phyloP scores from a whole-genome alignment of 2,888 invertebrate species.

The Caenorhabditis sulstoni region DNA sequence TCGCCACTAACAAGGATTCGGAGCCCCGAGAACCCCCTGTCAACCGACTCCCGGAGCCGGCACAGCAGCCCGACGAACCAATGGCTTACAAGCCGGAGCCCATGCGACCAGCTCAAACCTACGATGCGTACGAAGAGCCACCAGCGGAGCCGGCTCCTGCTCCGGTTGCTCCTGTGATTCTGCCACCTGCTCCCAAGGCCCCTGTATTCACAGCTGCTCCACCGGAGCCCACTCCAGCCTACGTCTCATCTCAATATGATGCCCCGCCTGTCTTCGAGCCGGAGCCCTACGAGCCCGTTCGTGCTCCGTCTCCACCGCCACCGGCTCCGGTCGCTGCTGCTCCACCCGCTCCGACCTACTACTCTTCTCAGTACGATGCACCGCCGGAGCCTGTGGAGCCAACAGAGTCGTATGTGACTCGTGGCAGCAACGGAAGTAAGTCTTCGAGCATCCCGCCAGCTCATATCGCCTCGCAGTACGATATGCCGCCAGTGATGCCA shows the following conservation, averaged over 20 bases:
- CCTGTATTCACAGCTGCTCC: constrained; percentile 7
- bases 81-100: constrained; percentile 34
- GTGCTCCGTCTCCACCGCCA: constrained; percentile 2
- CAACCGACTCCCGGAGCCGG: constrained; percentile 20
- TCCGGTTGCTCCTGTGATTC: constrained; percentile 13
- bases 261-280: constrained; percentile 33
- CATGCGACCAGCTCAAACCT: constrained; percentile 24
- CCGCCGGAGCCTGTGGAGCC: constrained; percentile 37
- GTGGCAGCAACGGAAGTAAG: background rate
- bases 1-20: constrained; percentile 34
- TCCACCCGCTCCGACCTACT: constrained; percentile 26
- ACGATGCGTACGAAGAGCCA: constrained; percentile 32
- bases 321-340: background rate
- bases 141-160: constrained; percentile 12
- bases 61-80: constrained; percentile 22
- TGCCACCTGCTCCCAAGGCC: constrained; percentile 27
- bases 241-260: constrained; percentile 38
- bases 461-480: constrained; percentile 54
- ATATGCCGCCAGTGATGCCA: constrained; percentile 55
- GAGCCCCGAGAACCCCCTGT: constrained; percentile 18
- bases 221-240: constrained; percentile 30
- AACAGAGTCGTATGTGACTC: constrained; percentile 13
- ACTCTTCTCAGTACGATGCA: constrained; percentile 47
- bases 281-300: constrained; percentile 14
- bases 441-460: constrained; percentile 11